Evolutionary conservation across 2,888 invertebrate species (phyloP).

Genomic region (Chymomyza caudatula): DNA sequence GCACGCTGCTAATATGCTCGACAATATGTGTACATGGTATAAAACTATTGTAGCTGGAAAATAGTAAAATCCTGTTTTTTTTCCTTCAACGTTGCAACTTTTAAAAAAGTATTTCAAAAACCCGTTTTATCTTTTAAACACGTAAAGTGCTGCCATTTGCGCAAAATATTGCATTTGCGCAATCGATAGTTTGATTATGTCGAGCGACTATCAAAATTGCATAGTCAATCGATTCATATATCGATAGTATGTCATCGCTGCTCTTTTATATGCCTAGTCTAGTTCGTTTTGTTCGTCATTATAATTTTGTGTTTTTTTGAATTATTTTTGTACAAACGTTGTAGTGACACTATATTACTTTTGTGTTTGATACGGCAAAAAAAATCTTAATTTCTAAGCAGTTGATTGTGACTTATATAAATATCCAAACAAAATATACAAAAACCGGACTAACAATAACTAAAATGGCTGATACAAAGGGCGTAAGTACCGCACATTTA

Average conservation of each 20-base stretch:
- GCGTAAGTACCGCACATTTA: constrained; percentile 61
- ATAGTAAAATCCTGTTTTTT: too few relatives aligned
- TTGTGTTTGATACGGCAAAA: neutral
- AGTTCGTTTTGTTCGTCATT: neutral
- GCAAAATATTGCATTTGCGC: neutral
- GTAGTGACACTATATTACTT: neutral
- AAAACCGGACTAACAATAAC: neutral
- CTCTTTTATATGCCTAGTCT: neutral
- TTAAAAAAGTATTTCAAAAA: neutral
- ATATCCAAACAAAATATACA: neutral
- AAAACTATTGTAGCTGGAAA: too few relatives aligned
- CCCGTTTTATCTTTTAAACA: too few relatives aligned
- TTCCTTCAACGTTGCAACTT: neutral
- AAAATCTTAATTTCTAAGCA: neutral
- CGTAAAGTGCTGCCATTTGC: neutral
- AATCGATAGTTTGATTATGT: neutral
- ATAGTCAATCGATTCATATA: neutral
- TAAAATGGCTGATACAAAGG: constrained; percentile 75
- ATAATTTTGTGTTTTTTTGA: neutral
- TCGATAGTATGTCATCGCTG: neutral
- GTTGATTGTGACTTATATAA: neutral
- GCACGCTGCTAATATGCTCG: too few relatives aligned
- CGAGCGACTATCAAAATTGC: neutral
- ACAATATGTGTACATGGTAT: too few relatives aligned
- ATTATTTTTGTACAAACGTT: neutral